phyloP scores from a whole-genome alignment of 2,113 vertebrate genomes.

The Pelvicachromis taeniatus region DNA sequence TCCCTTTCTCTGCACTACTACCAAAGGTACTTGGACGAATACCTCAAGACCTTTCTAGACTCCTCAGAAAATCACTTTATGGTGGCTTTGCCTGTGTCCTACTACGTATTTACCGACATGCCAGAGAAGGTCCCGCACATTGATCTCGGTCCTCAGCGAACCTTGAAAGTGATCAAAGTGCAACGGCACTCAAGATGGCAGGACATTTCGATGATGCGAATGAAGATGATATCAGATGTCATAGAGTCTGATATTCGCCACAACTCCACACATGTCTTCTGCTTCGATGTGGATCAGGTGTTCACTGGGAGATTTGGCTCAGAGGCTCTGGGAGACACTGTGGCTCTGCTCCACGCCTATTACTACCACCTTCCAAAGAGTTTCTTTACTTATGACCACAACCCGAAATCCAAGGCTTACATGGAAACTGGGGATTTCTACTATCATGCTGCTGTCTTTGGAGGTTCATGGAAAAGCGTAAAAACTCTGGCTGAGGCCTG shows the following conservation, averaged over 20 bases:
- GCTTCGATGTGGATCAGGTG: slow-evolving; percentile 76
- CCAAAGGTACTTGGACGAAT: slow-evolving; percentile 67
- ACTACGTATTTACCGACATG: slow-evolving; percentile 75
- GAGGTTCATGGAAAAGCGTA: slow-evolving; percentile 68
- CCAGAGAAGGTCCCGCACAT: slow-evolving; percentile 56
- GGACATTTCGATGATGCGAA: slow-evolving; percentile 78
- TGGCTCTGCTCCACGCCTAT: slow-evolving; percentile 72
- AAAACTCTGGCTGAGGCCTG: slow-evolving; percentile 60
- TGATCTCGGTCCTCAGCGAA: slow-evolving; percentile 31
- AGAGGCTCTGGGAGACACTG: slow-evolving; percentile 70
- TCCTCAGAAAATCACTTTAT: slow-evolving; percentile 75
- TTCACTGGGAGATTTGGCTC: slow-evolving; percentile 72
- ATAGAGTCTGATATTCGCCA: slow-evolving; percentile 59
- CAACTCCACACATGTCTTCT: slow-evolving; percentile 65
- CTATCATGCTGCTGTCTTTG: slow-evolving; percentile 79
- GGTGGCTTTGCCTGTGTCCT: slow-evolving; percentile 70
- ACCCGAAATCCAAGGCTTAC: slow-evolving; percentile 64
- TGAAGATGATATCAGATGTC: slow-evolving; percentile 60
- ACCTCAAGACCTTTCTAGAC: slow-evolving; percentile 65
- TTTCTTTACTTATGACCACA: slow-evolving; percentile 66
- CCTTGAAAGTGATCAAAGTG: slow-evolving; percentile 52
- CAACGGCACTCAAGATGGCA: slow-evolving; percentile 68
- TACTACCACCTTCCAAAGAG: slow-evolving; percentile 59
- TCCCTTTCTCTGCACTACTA: background rate
- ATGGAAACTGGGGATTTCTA: slow-evolving; percentile 71